Evolutionary conservation across 2,888 invertebrate species (phyloP).

Genomic region (Oxycera nigricornis): DNA sequence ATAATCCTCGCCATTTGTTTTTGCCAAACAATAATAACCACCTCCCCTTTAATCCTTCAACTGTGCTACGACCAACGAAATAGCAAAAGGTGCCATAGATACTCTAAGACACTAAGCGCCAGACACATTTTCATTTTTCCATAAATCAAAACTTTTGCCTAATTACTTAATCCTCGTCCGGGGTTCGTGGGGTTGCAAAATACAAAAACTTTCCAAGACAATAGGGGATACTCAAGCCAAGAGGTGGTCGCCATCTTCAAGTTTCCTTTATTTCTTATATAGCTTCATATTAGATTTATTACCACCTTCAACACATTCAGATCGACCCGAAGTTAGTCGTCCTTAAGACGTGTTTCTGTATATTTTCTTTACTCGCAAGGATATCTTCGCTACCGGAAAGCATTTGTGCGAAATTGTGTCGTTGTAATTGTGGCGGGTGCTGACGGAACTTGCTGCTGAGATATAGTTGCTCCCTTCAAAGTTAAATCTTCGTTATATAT

Average conservation of each 20-base stretch:
- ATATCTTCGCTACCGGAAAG: constrained; percentile 45
- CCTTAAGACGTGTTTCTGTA: constrained; percentile 36
- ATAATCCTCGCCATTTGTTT: constrained; percentile 19
- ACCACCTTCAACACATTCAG: neutral
- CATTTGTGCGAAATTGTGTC: constrained; percentile 48
- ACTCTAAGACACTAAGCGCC: constrained; percentile 28
- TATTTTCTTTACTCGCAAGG: constrained; percentile 19
- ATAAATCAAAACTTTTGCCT: constrained; percentile 49
- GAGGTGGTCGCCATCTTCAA: neutral
- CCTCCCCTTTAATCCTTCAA: neutral
- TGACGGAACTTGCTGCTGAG: constrained; percentile 1
- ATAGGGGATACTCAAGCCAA: neutral
- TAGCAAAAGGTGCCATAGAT: neutral
- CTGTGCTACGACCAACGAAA: neutral
- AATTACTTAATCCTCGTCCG: constrained; percentile 47
- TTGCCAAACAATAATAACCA: constrained; percentile 17
- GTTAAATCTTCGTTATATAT: too few species aligned
- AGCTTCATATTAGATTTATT: constrained; percentile 33
- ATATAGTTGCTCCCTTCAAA: too few species aligned
- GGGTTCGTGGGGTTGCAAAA: constrained; percentile 20
- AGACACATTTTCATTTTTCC: constrained; percentile 42
- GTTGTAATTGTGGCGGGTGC: constrained; percentile 44
- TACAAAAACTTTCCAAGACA: constrained; percentile 39
- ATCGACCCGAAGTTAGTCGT: neutral
- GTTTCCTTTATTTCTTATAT: constrained; percentile 10